Evolutionary conservation across 1,140 invertebrate species (phyloP).

Genomic region (Antheraea mylitta): DNA sequence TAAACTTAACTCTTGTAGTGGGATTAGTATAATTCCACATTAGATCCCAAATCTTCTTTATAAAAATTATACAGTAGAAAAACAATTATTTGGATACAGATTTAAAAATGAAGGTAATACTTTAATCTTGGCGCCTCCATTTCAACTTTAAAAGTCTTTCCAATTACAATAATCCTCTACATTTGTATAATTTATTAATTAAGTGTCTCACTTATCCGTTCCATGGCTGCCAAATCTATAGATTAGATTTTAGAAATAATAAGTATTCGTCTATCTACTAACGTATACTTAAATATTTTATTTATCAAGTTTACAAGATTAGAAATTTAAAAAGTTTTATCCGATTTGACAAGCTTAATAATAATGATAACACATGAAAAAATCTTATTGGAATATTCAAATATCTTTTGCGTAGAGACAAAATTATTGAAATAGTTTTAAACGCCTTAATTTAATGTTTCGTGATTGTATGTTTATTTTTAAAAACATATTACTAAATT

Average conservation of each 20-base stretch:
- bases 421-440: background rate
- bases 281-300: background rate
- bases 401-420: background rate
- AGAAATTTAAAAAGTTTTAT: background rate
- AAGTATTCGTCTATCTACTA: background rate
- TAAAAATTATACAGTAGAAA: background rate
- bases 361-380: background rate
- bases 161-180: slow-evolving; percentile 2
- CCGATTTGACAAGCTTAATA: background rate
- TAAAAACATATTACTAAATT: background rate
- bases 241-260: background rate
- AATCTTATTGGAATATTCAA: background rate
- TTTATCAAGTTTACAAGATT: background rate
- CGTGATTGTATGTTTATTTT: background rate
- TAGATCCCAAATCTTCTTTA: background rate
- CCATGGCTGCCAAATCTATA: background rate
- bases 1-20: no score
- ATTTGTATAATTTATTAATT: slow-evolving; percentile 3
- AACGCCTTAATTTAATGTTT: background rate
- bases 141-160: background rate
- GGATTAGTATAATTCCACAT: no score
- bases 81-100: background rate
- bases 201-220: background rate
- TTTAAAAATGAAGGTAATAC: background rate
- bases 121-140: background rate